Percentiles rank a stretch among this genome's conserved stretches.
Evolutionary conservation across 1,140 invertebrate species (phyloP).

Genomic region (Aphis gossypii): DNA sequence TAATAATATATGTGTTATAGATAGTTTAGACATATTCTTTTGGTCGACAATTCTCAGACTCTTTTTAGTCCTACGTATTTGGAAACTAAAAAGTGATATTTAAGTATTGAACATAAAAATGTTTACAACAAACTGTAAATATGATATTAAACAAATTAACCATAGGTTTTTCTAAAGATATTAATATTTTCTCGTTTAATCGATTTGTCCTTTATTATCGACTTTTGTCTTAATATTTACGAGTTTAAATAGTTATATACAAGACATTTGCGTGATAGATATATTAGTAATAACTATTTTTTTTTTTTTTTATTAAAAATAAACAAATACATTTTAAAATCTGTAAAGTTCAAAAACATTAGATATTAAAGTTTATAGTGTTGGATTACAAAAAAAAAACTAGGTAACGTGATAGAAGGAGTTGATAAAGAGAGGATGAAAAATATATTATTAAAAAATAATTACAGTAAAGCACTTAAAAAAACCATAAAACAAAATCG

Average conservation of each 20-base stretch:
- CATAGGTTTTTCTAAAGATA: neutral
- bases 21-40: neutral
- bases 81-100: slow-evolving; percentile 1
- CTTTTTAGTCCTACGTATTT: neutral
- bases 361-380: neutral
- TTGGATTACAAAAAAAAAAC: too few species aligned
- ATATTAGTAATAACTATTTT: too few species aligned
- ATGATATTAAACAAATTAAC: neutral
- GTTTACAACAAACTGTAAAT: neutral
- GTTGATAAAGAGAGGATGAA: too few species aligned
- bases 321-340: neutral
- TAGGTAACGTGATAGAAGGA: too few species aligned
- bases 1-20: neutral
- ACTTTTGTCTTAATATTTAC: neutral
- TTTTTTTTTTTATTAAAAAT: neutral
- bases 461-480: too few species aligned
- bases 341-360: neutral
- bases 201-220: neutral
- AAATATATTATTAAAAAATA: too few species aligned
- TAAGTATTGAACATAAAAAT: neutral
- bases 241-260: neutral
- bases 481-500: too few species aligned
- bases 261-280: neutral
- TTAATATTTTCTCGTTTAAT: neutral
- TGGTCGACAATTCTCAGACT: neutral